Conservation (phyloP, 2,888 invertebrate genomes). For the Dioctria rufipes region DNA sequence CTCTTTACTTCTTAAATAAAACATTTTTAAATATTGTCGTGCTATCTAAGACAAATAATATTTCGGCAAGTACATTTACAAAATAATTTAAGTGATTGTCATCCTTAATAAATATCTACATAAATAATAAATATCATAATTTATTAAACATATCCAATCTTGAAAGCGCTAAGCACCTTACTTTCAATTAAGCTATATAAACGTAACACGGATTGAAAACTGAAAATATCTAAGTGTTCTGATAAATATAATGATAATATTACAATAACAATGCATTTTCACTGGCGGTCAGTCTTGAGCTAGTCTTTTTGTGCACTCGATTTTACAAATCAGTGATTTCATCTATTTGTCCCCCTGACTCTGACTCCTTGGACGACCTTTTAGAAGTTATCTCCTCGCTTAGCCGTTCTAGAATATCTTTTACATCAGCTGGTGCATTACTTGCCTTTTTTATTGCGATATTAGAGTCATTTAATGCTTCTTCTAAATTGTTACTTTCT, state of each 20-base stretch:
- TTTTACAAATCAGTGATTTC: conserved; percentile 51
- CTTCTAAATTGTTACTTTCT: conserved; percentile 81
- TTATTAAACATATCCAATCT: conserved; percentile 4
- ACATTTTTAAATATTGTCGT: too few relatives aligned
- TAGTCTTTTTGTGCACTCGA: not conserved
- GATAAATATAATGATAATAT: not conserved
- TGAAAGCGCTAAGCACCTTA: not conserved
- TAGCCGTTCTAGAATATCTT: conserved; percentile 57
- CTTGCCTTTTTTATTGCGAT: conserved; percentile 76
- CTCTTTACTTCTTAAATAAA: too few relatives aligned
- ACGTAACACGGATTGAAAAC: not conserved
- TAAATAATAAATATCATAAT: conserved; percentile 26
- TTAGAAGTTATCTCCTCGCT: conserved; percentile 46
- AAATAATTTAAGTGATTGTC: conserved; percentile 27
- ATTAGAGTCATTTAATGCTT: conserved; percentile 86
- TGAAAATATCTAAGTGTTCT: not conserved
- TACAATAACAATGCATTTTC: conserved; percentile 3
- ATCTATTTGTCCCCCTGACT: conserved; percentile 7
- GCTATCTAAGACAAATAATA: not conserved
- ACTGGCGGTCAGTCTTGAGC: conserved; percentile 14
- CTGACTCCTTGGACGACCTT: not conserved
- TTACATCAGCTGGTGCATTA: conserved; percentile 54
- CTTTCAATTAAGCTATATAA: conserved; percentile 2
- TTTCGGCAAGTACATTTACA: conserved; percentile 38
- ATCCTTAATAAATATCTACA: not conserved